Base-by-base conservation (phyloP, 2,888 invertebrate species). In the Eupithecia exiguata region DNA sequence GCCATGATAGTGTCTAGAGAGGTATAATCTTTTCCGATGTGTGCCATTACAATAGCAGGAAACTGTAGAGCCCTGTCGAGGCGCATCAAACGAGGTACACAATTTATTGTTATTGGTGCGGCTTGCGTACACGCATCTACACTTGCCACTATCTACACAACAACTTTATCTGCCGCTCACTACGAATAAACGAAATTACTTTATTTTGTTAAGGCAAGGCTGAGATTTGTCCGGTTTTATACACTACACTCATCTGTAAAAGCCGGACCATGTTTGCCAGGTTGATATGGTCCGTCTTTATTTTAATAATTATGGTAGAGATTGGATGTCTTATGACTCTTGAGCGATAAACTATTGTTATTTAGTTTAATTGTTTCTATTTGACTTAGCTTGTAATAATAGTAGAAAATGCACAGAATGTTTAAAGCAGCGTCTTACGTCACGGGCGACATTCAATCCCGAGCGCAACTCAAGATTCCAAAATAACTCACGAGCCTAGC, bases 31-130 rank as follows among this genome's bases (percentile, higher is more conserved):
- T 36, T 16, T 35, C 14, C 63, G 5, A 65, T 36, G 40, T 36
- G 65, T 69, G 72, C 49, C 53, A 70, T 43, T 43, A 18, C 36
- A 72, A 63, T 35, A 70, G 49, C 49, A 35, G 53, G 25, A 58
- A 36, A 72, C 68, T 72, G 78, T 81, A 65, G 71, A 58, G 58
- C 12, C 75, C 75, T 80, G 84, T 84, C 83, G 66, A 49, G 92
- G 92, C 89, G 90, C 91, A 90, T 92, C 93, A 92, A 92, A 92
- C 92, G 92, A 89, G 89, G 88, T 43, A 43, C 87, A 84, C 90
- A 91, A 95, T 95, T 95, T 95, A 95, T 94, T 92, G 94, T 94
- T 95, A 95, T 94, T 93, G 94, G 91, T 80, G 83, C 88, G 88
- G 88, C 89, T 87, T 90, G 89, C 92, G 91, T 91, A 94, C 94